A percentile compares a stretch with the other conserved stretches of the same genome.
Conservation (phyloP, 2,797 vertebrate genomes). For the Spinus olivaceus region DNA sequence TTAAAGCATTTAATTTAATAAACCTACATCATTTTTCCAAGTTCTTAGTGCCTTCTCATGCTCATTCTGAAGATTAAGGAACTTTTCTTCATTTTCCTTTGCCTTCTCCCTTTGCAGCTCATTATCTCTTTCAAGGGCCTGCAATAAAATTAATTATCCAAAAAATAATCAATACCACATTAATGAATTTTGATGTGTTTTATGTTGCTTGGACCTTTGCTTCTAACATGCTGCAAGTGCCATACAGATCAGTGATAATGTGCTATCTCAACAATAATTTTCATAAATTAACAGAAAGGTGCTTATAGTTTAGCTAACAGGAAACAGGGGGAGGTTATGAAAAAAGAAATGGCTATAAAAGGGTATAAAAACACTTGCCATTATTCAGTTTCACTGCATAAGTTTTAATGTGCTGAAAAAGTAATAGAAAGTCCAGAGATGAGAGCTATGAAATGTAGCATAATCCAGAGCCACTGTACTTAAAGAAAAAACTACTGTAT, state of each 20-base stretch:
- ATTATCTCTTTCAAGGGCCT: conserved; percentile 96
- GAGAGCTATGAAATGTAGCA: conserved; percentile 77
- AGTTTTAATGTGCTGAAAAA: conserved; percentile 85
- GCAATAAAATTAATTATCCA: conserved; percentile 99
- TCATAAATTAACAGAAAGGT: conserved; percentile 95
- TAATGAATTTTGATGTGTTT: conserved; percentile 98
- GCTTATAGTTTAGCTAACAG: conserved; percentile 84
- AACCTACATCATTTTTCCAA: conserved; percentile 86
- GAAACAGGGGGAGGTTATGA: conserved; percentile 85
- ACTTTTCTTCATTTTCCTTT: conserved; percentile 86
- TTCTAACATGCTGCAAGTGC: conserved; percentile 86
- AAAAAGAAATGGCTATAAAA: conserved; percentile 86
- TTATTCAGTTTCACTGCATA: conserved; percentile 89
- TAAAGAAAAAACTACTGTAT: conserved; percentile 55
- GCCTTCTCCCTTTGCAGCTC: conserved; percentile 88
- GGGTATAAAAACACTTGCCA: conserved; percentile 90
- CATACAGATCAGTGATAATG: conserved; percentile 94
- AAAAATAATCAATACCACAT: conserved; percentile 96
- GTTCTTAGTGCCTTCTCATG: conserved; percentile 74
- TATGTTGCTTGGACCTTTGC: conserved; percentile 92
- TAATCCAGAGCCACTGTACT: conserved; percentile 50
- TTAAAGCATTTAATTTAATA: conserved; percentile 63
- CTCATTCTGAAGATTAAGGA: conserved; percentile 84
- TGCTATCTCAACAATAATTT: conserved; percentile 97
- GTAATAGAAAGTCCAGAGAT: conserved; percentile 78